A percentile compares a stretch with the other conserved stretches of the same genome.
Evolutionary conservation across 2,113 vertebrate genomes (phyloP).

Genomic region (Poicephalus gulielmi): DNA sequence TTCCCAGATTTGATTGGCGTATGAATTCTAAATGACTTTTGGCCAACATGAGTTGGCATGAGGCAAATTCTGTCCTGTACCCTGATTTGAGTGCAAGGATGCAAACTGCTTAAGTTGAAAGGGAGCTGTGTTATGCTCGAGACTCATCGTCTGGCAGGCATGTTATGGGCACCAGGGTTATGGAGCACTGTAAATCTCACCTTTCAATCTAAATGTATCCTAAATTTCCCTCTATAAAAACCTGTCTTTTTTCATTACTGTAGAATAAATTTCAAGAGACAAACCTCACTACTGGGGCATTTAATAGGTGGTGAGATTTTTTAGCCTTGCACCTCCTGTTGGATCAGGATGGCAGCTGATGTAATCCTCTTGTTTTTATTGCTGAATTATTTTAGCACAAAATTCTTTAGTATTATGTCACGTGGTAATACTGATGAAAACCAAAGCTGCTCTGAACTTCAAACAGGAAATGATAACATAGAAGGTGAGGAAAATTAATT

Average conservation of each 20-base stretch:
- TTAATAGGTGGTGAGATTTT: neutral
- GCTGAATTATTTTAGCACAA: neutral
- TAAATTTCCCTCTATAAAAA: neutral
- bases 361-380: neutral
- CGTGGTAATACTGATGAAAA: neutral
- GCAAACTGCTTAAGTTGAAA: neutral
- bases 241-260: neutral
- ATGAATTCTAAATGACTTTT: neutral
- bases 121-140: neutral
- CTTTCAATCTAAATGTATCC: neutral
- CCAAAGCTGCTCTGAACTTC: neutral
- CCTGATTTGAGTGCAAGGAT: neutral
- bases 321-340: neutral
- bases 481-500: conserved; percentile 22
- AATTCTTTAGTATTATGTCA: neutral
- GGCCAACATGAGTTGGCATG: neutral
- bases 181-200: neutral
- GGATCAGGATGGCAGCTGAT: neutral
- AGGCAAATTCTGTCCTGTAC: neutral
- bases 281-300: neutral
- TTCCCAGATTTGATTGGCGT: neutral
- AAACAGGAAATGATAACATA: neutral
- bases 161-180: fast-evolving
- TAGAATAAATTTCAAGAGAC: neutral
- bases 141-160: neutral